Conservation (phyloP, 2,797 vertebrate species). For the Sebastes minor region DNA sequence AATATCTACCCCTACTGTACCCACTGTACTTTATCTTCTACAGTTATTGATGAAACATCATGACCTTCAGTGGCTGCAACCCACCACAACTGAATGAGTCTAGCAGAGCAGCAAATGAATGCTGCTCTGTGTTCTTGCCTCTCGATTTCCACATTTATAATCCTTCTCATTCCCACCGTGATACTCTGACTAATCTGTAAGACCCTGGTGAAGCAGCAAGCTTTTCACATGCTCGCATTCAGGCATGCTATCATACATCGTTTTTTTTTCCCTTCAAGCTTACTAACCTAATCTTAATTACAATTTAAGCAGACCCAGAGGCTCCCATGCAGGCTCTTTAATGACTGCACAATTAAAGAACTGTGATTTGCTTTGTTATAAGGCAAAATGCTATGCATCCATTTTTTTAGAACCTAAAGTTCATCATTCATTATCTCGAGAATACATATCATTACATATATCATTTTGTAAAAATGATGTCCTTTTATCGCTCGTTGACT, state of each 20-base stretch:
- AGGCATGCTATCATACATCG: conserved; percentile 14
- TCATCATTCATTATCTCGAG: not conserved
- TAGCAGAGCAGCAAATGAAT: conserved; percentile 49
- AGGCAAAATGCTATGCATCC: not conserved
- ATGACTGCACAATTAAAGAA: conserved; percentile 14
- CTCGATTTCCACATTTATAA: conserved; percentile 60
- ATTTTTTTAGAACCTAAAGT: not conserved
- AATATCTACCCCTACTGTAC: conserved; percentile 43
- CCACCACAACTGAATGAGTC: conserved; percentile 35
- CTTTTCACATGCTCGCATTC: conserved; percentile 42
- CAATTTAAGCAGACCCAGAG: conserved; percentile 16
- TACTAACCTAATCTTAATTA: conserved; percentile 44
- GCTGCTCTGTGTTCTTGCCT: conserved; percentile 42
- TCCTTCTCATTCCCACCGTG: conserved; percentile 50
- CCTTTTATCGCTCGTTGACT: not conserved
- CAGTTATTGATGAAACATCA: conserved; percentile 66
- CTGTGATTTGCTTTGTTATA: conserved; percentile 6
- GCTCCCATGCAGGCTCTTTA: not conserved
- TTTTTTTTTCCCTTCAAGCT: conserved; percentile 19
- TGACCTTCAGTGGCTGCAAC: conserved; percentile 54
- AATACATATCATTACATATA: not conserved
- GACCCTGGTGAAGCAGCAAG: conserved; percentile 38
- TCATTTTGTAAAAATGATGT: not conserved
- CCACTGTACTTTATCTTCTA: conserved; percentile 58
- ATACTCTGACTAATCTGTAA: conserved; percentile 51